These are phyloP conservation scores for Machimus atricapillus DNA, from an alignment of 2,888 invertebrate species.

Conservation along the genomic window DNA sequence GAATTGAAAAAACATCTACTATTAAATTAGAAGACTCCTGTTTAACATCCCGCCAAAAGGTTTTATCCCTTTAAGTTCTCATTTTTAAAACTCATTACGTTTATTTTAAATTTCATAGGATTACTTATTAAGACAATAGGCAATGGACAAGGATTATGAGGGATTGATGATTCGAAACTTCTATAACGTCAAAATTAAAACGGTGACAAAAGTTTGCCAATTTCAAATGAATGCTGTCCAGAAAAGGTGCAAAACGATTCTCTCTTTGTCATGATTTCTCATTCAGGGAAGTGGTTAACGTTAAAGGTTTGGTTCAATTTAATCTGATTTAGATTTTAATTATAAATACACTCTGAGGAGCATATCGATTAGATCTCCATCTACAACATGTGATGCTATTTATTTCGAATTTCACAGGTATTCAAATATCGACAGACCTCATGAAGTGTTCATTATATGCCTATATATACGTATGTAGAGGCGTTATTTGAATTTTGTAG, in stretches of 20 bases:
- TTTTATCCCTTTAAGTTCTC: no score
- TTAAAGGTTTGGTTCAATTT: neutral
- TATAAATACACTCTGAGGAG: neutral
- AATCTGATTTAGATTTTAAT: neutral
- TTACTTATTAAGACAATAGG: no score
- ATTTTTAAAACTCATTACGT: no score
- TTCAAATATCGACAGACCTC: neutral
- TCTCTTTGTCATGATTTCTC: neutral
- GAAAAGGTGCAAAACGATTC: neutral
- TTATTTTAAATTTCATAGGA: no score
- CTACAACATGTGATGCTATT: neutral
- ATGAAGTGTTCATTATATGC: neutral
- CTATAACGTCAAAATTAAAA: no score
- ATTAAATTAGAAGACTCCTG: no score
- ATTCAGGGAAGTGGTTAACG: neutral
- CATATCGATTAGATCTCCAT: neutral
- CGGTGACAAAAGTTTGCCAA: no score
- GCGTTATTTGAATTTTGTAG: neutral
- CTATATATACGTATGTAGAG: neutral
- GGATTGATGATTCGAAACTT: no score
- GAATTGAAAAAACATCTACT: no score
- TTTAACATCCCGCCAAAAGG: no score
- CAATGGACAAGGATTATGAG: no score
- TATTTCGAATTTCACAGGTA: neutral
- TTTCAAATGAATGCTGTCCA: neutral